phyloP scores from a whole-genome alignment of 30 jellyfish, hydroid and myxozoan genomes.

The Calvadosia cruxmelitensis region DNA sequence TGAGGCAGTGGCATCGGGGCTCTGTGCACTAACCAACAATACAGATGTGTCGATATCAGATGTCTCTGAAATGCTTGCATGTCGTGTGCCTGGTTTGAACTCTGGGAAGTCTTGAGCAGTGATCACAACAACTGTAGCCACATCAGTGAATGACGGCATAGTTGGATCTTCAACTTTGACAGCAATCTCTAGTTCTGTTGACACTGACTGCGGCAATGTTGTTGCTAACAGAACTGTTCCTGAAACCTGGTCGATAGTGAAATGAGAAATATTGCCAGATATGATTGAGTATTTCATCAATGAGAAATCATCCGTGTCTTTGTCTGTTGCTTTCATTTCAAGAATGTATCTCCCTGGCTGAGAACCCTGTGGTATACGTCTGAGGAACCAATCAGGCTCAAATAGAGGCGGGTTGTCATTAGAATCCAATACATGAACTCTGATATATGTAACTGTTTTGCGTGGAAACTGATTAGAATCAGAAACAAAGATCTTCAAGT shows the following conservation, averaged over 20 bases:
- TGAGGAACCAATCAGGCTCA: conserved; percentile 18
- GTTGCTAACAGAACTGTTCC: conserved; percentile 18
- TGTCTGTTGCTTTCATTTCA: conserved; percentile 44
- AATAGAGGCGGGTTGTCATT: conserved; percentile 71
- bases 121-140: conserved; percentile 42
- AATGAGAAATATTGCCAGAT: conserved; percentile 35
- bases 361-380: conserved; percentile 21
- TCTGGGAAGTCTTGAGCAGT: conserved; percentile 26
- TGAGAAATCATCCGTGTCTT: conserved; percentile 25
- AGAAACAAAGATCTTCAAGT: conserved; percentile 5
- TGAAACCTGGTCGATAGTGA: conserved; percentile 27
- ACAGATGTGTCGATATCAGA: conserved; percentile 31
- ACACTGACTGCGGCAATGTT: conserved; percentile 2
- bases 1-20: conserved; percentile 45
- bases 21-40: conserved; percentile 43
- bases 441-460: conserved; percentile 14
- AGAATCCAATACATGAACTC: conserved; percentile 23
- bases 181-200: conserved; percentile 14
- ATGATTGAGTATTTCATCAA: conserved; percentile 20
- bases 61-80: conserved; percentile 40
- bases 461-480: neutral
- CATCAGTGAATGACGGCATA: conserved; percentile 20
- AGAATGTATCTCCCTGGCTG: conserved; percentile 34
- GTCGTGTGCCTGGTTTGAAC: conserved; percentile 31
- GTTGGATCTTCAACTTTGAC: conserved; percentile 44